phyloP scores from a whole-genome alignment of 2,888 invertebrate species.

The Oxytorus armatus region DNA sequence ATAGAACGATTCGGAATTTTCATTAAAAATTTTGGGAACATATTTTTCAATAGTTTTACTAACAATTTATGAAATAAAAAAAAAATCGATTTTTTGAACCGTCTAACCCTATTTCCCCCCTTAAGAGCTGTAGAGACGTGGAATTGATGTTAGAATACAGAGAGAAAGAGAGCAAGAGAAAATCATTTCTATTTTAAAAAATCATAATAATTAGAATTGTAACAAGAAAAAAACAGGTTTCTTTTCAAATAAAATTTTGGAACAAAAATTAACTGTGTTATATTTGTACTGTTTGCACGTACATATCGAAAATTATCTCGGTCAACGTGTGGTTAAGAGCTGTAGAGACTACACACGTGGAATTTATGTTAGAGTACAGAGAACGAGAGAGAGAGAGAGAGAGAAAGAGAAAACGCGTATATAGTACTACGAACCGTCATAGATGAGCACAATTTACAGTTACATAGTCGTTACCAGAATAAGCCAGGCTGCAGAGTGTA shows the following conservation, averaged over 20 bases:
- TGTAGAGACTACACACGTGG: neutral
- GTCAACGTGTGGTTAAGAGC: conserved; percentile 19
- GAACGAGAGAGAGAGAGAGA: too few species aligned
- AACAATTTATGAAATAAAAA: too few species aligned
- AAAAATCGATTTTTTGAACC: too few species aligned
- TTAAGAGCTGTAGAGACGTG: neutral
- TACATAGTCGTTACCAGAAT: conserved; percentile 53
- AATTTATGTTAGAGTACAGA: conserved; percentile 34
- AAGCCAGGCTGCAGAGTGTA: conserved; percentile 29
- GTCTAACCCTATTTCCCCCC: too few species aligned
- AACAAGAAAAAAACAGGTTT: too few species aligned
- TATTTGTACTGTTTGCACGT: neutral
- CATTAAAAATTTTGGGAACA: too few species aligned
- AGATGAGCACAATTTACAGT: conserved; percentile 58
- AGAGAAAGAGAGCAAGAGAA: too few species aligned
- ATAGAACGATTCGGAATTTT: too few species aligned
- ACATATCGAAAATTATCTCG: conserved; percentile 27
- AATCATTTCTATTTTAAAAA: too few species aligned
- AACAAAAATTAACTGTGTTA: neutral
- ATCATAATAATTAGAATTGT: too few species aligned
- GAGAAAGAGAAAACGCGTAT: too few species aligned
- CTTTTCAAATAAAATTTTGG: neutral
- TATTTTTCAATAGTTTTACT: too few species aligned
- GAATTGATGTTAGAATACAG: conserved; percentile 36
- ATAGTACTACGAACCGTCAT: conserved; percentile 28